phyloP scores from a whole-genome alignment of 2,888 invertebrate species.

The Stomorhina lunata region DNA sequence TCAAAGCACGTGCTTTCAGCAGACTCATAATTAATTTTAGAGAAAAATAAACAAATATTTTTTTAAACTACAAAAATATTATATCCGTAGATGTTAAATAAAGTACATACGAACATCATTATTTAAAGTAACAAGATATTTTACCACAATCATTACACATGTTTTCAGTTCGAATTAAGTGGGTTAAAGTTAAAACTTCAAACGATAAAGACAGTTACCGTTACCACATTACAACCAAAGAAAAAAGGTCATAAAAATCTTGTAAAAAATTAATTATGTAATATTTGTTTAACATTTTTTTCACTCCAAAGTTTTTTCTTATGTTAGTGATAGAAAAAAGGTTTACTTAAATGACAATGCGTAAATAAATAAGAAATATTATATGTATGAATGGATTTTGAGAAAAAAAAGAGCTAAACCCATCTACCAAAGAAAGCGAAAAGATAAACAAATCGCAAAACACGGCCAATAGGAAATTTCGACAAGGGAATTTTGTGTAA shows the following conservation, averaged over 20 bases:
- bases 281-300: no score
- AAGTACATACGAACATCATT: neutral
- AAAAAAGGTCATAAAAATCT: no score
- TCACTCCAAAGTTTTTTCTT: no score
- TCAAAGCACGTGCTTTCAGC: constrained; percentile 11
- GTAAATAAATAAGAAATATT: neutral
- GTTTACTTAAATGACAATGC: no score
- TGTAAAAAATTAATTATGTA: no score
- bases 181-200: neutral
- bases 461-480: neutral
- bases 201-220: neutral
- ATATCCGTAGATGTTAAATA: neutral
- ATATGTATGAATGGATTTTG: neutral
- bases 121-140: neutral
- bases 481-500: neutral
- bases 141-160: neutral
- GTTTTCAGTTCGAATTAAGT: no score
- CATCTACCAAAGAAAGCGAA: constrained; percentile 37
- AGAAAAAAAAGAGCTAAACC: neutral
- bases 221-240: no score
- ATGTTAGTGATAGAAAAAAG: no score
- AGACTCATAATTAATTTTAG: neutral
- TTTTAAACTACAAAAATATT: neutral
- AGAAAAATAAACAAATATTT: neutral
- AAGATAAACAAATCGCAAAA: neutral